A percentile compares a stretch with the other conserved stretches of the same genome.
Evolutionary conservation across 2,888 invertebrate species (phyloP).

Genomic region (Synergus laeviventris): DNA sequence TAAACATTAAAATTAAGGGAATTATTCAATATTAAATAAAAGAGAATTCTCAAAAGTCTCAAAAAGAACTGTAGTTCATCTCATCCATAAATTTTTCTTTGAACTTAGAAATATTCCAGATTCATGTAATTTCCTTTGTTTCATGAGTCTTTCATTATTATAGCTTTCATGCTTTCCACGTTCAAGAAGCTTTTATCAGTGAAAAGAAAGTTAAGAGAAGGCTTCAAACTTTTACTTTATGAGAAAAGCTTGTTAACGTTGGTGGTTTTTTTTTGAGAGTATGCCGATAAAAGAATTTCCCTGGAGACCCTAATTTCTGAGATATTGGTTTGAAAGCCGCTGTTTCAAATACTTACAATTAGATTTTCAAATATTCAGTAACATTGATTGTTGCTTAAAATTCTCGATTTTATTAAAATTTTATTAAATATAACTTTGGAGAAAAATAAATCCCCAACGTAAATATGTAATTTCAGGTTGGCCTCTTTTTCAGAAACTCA

Average conservation of each 20-base stretch:
- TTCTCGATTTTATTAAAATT: too few species aligned
- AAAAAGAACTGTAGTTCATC: not conserved
- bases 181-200: conserved; percentile 4
- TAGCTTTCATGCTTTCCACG: not conserved
- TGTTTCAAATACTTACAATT: not conserved
- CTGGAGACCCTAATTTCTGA: not conserved
- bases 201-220: not conserved
- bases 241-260: not conserved
- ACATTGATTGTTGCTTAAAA: too few species aligned
- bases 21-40: not conserved
- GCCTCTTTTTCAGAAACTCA: conserved; percentile 18
- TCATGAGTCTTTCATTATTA: conserved; percentile 3
- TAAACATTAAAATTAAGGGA: not conserved
- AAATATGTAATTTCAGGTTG: conserved; percentile 1
- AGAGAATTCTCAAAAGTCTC: not conserved
- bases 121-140: not conserved
- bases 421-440: too few species aligned
- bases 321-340: not conserved
- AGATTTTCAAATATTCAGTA: too few species aligned
- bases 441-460: not conserved
- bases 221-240: not conserved
- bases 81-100: not conserved
- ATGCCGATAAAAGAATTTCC: not conserved
- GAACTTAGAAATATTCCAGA: not conserved
- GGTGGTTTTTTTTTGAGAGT: too few species aligned